Percentiles rank a stretch among this genome's conserved stretches.
Conservation (phyloP, 2,113 vertebrate genomes). For the Gymnobelideus leadbeateri region DNA sequence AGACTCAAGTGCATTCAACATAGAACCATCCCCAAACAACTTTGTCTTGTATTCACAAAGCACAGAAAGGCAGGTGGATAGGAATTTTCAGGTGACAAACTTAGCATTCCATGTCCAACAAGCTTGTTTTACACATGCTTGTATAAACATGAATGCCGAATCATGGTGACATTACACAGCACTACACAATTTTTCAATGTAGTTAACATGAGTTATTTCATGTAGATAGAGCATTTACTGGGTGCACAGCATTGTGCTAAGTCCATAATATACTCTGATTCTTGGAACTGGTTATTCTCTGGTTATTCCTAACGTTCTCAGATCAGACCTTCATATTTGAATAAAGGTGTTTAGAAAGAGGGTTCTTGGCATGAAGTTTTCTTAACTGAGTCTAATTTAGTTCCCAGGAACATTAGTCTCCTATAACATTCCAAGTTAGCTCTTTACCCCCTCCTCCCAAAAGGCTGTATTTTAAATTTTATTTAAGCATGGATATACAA, state of each 20-base stretch:
- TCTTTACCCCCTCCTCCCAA: neutral
- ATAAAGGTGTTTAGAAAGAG: neutral
- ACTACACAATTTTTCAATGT: too few relatives aligned
- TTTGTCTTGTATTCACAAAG: neutral
- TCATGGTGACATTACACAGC: neutral
- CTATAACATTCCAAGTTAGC: neutral
- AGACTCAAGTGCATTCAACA: neutral
- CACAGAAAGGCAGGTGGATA: neutral
- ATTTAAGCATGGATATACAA: neutral
- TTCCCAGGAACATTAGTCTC: neutral
- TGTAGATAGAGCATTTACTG: neutral
- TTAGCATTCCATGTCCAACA: neutral
- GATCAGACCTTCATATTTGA: neutral
- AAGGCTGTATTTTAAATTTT: neutral
- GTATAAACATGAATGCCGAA: rapidly evolving
- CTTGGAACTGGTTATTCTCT: neutral
- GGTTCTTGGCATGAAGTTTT: neutral
- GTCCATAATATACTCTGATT: neutral
- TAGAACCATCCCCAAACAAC: neutral
- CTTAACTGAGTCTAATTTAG: neutral
- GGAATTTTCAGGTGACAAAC: neutral
- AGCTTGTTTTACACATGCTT: neutral
- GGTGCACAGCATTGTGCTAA: neutral
- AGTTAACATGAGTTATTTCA: neutral
- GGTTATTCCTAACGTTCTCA: neutral